Evolutionary conservation across 2,113 vertebrate genomes (phyloP).

Genomic region (Sorex fumeus): DNA sequence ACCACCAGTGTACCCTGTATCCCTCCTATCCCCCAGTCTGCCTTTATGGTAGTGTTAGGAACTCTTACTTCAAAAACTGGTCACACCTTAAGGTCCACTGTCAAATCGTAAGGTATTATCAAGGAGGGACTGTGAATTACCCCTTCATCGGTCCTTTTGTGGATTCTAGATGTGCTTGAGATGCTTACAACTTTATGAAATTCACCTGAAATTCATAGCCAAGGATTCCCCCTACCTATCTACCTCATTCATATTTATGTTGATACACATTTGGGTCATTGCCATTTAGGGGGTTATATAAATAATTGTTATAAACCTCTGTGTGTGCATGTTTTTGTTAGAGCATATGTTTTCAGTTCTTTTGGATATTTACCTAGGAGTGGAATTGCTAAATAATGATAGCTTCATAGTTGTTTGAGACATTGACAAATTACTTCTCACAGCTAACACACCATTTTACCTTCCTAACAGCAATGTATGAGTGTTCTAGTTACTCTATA

Average conservation of each 20-base stretch:
- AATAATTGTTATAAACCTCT: conserved; percentile 4
- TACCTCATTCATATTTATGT: neutral
- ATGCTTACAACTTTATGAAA: too few species aligned
- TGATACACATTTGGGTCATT: neutral
- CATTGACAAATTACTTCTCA: neutral
- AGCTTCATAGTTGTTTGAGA: neutral
- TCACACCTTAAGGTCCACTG: too few species aligned
- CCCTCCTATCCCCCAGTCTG: too few species aligned
- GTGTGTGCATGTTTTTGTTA: neutral
- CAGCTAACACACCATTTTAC: neutral
- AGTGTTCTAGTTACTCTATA: neutral
- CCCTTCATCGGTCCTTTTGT: too few species aligned
- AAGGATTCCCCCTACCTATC: too few species aligned
- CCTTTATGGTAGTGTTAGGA: too few species aligned
- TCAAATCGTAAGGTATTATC: too few species aligned
- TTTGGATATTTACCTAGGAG: neutral
- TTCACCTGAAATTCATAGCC: too few species aligned
- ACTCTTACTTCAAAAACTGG: too few species aligned
- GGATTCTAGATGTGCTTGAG: too few species aligned
- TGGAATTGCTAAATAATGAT: neutral
- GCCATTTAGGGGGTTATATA: neutral
- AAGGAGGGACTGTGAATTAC: too few species aligned
- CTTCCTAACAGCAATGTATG: neutral
- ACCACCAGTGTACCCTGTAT: too few species aligned
- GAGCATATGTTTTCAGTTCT: neutral